Base-by-base conservation (phyloP, 2,888 invertebrate genomes). In the Noctua janthina region DNA sequence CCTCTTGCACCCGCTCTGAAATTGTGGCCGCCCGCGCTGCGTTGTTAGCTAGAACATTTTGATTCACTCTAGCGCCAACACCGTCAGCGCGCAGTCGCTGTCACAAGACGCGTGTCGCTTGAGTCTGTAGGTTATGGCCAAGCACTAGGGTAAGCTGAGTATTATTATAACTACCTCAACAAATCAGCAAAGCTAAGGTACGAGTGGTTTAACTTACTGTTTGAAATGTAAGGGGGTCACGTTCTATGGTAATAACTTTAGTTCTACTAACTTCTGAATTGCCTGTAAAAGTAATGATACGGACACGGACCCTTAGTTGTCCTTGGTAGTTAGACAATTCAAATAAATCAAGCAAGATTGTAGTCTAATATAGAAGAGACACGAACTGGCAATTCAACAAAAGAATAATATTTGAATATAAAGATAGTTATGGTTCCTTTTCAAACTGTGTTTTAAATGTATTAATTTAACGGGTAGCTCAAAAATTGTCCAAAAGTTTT, bases 261-360 rank as follows among this genome's bases (percentile, higher is more conserved):
- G 59, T 71, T 39, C 29, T 43, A 39, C 29, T 79, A 62, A 86
- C 66, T 83, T 75, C 83, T 35, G 66, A 74, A 84, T 74, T 74
- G 78, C 54, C 71, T 66, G 74, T 87, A 78, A 86, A 87, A 78
- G 78, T 86, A 84, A 86, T 77, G 78, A 72, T 75, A 84, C 62
- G 67, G 79, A 64, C 72, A 64, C 29, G 35, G 74, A 64, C 71
- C 78, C 54, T 76, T 43, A 54, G 11, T 69, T 70, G 67, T 43
- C 69, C 76, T 76, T 76, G 23, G 54, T 54, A 68, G 29, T 78
- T 64, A 39, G 10, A 73, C 74, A 69, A 66, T 76, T 76, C 17
- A 76, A 69, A 62, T 74, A 69, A 79, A 83, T 79, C 76, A 51
- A 79, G 73, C 10, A 15, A 67, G 43, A 74, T 29, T 56, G 11